Evolutionary conservation across 2,888 invertebrate genomes (phyloP), one percentile per base, ranked within the genome.

Genomic region (Melolontha melolontha): DNA sequence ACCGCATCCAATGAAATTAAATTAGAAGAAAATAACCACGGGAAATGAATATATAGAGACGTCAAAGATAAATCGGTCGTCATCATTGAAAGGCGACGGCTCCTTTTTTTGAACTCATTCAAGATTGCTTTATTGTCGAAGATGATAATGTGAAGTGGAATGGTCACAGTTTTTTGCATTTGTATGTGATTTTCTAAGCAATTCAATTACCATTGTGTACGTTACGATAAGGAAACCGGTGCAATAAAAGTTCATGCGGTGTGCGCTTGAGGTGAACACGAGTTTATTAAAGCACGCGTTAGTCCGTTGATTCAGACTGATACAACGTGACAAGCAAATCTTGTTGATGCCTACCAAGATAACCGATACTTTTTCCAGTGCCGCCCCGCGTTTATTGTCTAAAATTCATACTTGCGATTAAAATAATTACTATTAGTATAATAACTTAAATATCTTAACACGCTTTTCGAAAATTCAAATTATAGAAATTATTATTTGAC

Each of bases 241-340:
- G 64, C 40, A 50, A 64, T 51, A 49, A 64, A 51, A 64, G 27
- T 50, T 27, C 41, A 12, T 11, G 16, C 40, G 42, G 70, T 54
- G 40, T 63, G 52, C 64, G 57, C 57, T 75, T 70, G 70, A 70
- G 74, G 75, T 73, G 71, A 75, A 68, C 75, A 75, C 75, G 75
- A 73, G 72, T 73, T 74, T 71, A 70, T 69, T 70, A 70, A 70
- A 65, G 67, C 71, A 59, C 64, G 71, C 71, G 73, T 72, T 70
- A 62, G 67, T 64, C n/a, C 67, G 27, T 42, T 42, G 57, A 57
- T 42, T 12, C 42, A 67, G 70, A 70, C 72, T 71, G 74, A 74
- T 57, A 57, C n/a, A 42, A n/a, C 57, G 57, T 57, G 72, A 73
- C 65, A 69, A 42, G 44, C 42, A 42, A 22, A 57, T 57, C 57